Conservation (phyloP, 2,113 vertebrate genomes). For the Platanista minor region DNA sequence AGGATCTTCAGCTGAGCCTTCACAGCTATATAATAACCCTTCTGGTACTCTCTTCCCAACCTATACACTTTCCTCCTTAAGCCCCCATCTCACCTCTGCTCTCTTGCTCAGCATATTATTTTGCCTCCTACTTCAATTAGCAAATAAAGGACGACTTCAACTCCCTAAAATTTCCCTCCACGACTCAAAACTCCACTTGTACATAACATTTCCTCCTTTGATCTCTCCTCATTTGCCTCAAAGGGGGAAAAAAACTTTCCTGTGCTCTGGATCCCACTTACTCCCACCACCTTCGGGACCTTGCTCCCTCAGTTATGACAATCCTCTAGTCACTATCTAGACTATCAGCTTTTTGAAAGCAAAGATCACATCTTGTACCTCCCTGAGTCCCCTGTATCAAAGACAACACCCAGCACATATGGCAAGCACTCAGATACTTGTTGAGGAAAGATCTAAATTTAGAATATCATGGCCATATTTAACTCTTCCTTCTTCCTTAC, state of each 20-base stretch:
- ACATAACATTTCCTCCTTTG: neutral
- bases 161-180: neutral
- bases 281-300: neutral
- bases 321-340: neutral
- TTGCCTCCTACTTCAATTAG: neutral
- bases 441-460: slow-evolving; percentile 18
- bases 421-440: neutral
- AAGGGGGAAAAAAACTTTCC: neutral
- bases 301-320: neutral
- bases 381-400: neutral
- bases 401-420: neutral
- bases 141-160: slow-evolving; percentile 16
- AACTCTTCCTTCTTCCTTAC: neutral
- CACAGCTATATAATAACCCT: neutral
- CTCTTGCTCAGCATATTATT: neutral
- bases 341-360: neutral
- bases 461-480: neutral
- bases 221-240: neutral
- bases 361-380: neutral
- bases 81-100: neutral
- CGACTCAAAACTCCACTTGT: neutral
- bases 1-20: neutral
- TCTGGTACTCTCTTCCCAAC: neutral
- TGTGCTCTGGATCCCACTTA: neutral
- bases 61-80: neutral